Conservation (phyloP, 2,113 vertebrate genomes). For the human region GRCh38 chr11:117654001-117654500, state of each 20-base stretch:
- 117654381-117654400: not conserved
- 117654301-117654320: not conserved
- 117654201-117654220: not conserved
- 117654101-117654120: not conserved
- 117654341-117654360: not conserved
- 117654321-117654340: not conserved
- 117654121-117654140: not conserved
- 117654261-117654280: not conserved
- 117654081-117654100: not conserved
- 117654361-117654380: not conserved
- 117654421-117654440: not conserved
- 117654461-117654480: not conserved
- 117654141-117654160: not conserved
- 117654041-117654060: not conserved
- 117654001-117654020: not conserved
- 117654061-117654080: not conserved
- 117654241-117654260: not conserved
- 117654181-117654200: not conserved
- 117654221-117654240: not conserved
- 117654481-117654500: not conserved
- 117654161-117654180: not conserved
- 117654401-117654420: not conserved
- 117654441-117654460: not conserved
- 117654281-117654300: not conserved
- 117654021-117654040: not conserved